Evolutionary conservation across 2,888 invertebrate genomes (phyloP), one percentile per base, ranked within the genome.

Genomic region (Eristalis arbustorum): DNA sequence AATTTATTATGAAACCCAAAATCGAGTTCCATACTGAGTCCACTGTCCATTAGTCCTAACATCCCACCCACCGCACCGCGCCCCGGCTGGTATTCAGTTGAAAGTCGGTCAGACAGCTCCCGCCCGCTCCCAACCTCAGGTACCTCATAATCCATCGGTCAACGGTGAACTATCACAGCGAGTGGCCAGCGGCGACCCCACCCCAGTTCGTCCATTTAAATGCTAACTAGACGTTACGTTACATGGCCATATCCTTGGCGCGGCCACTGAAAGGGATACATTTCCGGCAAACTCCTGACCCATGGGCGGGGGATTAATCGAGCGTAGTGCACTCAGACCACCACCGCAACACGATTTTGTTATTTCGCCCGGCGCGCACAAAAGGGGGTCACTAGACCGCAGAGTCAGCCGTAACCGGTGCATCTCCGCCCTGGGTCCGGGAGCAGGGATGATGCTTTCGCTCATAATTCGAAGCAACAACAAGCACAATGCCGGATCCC

Each of bases 381-480:
- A 40, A 71, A 40, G 22, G 66, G 59, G 71, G 78, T 72, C 72
- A 78, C 71, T 72, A 78, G 71, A 72, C 71, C 78, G 59, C 59
- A 66, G 13, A 72, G 31, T 49, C 78, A 64, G 23, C 49, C 42
- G 4, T 42, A 42, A 8, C n/a, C 49, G 4, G 5, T 18, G 49
- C 14, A n/a, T 14, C n/a, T 49, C 69, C 31, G 6, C 57, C 37
- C 63, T 69, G 69, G 56, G 56, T 18, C n/a, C n/a, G 31, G 61
- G 42, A 68, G 42, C 31, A 18, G 49, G 68, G 10, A 69, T 57
- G 10, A 69, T 40, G 22, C 28, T 71, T 71, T 40, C 37, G 25
- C 64, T 69, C 71, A 64, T 64, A 64, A 57, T 71, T 71, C 37
- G 13, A 28, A n/a, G 11, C 77, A 71, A 57, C 28, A 69, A 62